Conservation (phyloP, 2,797 vertebrate genomes). For the Sphenodon punctatus region DNA sequence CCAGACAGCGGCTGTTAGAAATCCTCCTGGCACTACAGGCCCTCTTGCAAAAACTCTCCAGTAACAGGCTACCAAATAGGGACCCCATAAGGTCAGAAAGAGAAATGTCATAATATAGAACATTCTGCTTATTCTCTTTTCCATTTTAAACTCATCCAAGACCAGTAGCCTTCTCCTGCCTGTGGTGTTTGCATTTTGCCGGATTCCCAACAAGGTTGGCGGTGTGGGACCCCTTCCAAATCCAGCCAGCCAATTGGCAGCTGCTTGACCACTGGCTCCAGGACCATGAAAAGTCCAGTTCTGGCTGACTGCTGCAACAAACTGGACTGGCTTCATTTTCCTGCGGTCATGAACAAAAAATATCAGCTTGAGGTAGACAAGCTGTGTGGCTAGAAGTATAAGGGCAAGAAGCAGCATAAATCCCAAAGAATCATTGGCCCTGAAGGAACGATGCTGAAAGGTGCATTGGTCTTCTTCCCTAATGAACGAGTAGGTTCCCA, state of each 20-base stretch:
- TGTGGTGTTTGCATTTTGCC: conserved; percentile 96
- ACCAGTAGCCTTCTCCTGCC: conserved; percentile 96
- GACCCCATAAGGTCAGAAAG: conserved; percentile 98
- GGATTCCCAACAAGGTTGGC: conserved; percentile 96
- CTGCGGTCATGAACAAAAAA: conserved; percentile 98
- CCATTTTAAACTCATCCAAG: conserved; percentile 99
- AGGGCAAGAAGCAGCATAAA: conserved; percentile 99
- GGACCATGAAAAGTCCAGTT: conserved; percentile 99
- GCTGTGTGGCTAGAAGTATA: conserved; percentile 98
- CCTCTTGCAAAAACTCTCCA: conserved; percentile 99
- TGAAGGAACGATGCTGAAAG: conserved; percentile 98
- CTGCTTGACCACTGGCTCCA: conserved; percentile 96
- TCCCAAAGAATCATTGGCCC: conserved; percentile 97
- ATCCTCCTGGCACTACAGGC: conserved; percentile 95
- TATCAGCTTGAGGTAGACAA: conserved; percentile 99
- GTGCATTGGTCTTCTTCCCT: conserved; percentile 99
- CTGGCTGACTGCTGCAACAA: conserved; percentile 99
- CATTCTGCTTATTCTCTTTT: conserved; percentile 99
- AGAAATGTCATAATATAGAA: conserved; percentile 99
- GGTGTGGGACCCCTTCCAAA: conserved; percentile 98
- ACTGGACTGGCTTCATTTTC: conserved; percentile 99
- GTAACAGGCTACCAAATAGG: conserved; percentile 98
- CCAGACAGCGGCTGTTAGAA: conserved; percentile 99
- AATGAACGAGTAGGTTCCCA: conserved; percentile 98
- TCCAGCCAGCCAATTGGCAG: conserved; percentile 98